Evolutionary conservation across 2,888 invertebrate genomes (phyloP), one percentile per base, ranked within the genome.

Genomic region (Belgica antarctica): DNA sequence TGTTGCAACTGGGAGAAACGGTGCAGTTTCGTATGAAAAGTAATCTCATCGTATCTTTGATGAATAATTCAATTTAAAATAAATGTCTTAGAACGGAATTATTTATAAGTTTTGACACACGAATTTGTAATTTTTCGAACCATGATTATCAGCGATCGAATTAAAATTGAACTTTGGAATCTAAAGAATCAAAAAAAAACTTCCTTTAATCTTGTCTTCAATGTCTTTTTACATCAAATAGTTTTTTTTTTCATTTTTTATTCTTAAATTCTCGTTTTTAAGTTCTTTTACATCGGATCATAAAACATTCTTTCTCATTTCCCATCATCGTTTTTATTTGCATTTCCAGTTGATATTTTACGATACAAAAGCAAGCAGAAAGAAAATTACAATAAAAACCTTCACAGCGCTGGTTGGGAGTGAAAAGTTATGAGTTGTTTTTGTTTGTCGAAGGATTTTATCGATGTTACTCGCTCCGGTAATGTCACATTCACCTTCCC

Each of bases 311-410:
- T 41, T 41, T n/a, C n/a, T 10, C 41, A 41, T 41, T 41, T 22
- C 52, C 52, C 52, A 52, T 52, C 41, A 41, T 41, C 41, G 41
- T 52, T 19, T 19, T 47, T 66, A 47, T 66, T 66, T 66, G 65
- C 65, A 66, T 66, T 66, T 62, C n/a, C 46, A 28, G 65, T 66
- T 46, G 36, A 65, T 41, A 36, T 65, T 65, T 46, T 41, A 25
- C 46, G 46, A 46, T 46, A 3, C 65, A 46, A 31, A 34, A 17
- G 62, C 27, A n/a, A 62, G 12, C 25, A 34, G 34, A 62, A 34
- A 19, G 15, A 34, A 31, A 17, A 63, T 62, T 19, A 62, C 31
- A 63, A 19, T n/a, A 63, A 63, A n/a, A 12, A 15, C 46, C 46
- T 19, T 31, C 31, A n/a, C 17, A 61, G 31, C 28, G 28, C 34